Evolutionary conservation across 2,888 invertebrate species (phyloP), one percentile per base, ranked within the genome.

Genomic region (Ptychoptera contaminata): DNA sequence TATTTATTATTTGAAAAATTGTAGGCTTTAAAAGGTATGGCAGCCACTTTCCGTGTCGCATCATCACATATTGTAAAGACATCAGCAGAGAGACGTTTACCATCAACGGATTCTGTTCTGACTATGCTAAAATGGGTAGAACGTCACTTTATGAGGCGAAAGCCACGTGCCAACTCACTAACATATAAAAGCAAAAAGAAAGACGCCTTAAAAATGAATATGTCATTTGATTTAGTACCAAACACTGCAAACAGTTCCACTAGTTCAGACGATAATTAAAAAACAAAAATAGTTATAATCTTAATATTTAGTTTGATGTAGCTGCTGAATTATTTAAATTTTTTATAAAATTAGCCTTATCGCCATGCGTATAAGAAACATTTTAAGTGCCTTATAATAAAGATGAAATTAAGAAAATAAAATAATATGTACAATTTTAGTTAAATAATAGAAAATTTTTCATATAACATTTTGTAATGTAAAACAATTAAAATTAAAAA

Each of bases 101-200:
- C 90, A 0, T 86, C 85, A 32, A 85, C 90, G 0, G 90, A 91
- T 64, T 86, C 88, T 0, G 90, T 91, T 0, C 72, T 90, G 44
- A 86, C 87, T 1, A 79, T 91, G 79, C 70, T 91, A 42, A 85
- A 85, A 58, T 91, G 90, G 90, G 83, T 90, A 1, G 88, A 90
- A 56, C 69, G 87, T 12, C 87, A 88, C 60, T 75, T 87, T 59
- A 79, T 80, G 52, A 72, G 79, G 35, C 77, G 86, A 55, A 84
- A 83, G 61, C 85, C 85, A 0, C 67, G 80, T 23, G 74, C 79
- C 43, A 79, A 79, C 59, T 79, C 79, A 0, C 61, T 78, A 31
- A 76, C 76, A 0, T 76, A 73, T 59, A 71, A 66, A 48, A 73
- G 76, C n/a, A 68, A 75, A 12, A 75, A 74, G 48, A 71, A 74